Conservation (phyloP, 2,888 invertebrate species). For the Ellobium chinense region DNA sequence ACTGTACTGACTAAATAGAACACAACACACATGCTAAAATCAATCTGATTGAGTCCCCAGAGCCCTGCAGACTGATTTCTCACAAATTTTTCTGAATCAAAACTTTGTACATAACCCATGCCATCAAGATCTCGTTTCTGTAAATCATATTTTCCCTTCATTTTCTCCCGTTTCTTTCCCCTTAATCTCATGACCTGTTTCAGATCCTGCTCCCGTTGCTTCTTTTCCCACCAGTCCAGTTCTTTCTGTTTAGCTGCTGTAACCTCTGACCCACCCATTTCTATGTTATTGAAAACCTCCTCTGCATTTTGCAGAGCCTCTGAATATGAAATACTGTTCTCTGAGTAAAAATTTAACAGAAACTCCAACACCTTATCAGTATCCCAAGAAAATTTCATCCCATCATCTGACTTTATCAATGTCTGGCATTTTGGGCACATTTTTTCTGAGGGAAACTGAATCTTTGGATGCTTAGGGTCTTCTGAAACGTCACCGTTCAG, state of each 20-base stretch:
- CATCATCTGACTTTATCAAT: not conserved
- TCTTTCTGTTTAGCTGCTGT: slow-evolving; percentile 27
- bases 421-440: slow-evolving; percentile 82
- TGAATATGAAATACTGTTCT: slow-evolving; percentile 50
- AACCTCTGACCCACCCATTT: not conserved
- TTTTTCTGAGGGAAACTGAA: slow-evolving; percentile 88
- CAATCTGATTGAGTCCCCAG: slow-evolving; percentile 64
- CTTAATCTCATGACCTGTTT: slow-evolving; percentile 59
- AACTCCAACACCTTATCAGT: slow-evolving; percentile 59
- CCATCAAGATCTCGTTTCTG: not conserved
- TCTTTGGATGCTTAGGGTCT: slow-evolving; percentile 93
- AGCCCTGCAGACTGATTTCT: not conserved
- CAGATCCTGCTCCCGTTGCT: slow-evolving; percentile 63
- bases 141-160: not conserved
- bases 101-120: not conserved
- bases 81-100: not conserved
- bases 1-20: slow-evolving; percentile 71
- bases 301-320: not conserved
- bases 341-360: slow-evolving; percentile 64
- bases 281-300: not conserved
- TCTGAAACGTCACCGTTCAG: slow-evolving; percentile 91
- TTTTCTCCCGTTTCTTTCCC: slow-evolving; percentile 49
- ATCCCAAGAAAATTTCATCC: slow-evolving; percentile 53
- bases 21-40: slow-evolving; percentile 73
- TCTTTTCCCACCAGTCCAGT: slow-evolving; percentile 72